phyloP scores from a whole-genome alignment of 1,140 invertebrate genomes.

The Drosophila rhopaloa region DNA sequence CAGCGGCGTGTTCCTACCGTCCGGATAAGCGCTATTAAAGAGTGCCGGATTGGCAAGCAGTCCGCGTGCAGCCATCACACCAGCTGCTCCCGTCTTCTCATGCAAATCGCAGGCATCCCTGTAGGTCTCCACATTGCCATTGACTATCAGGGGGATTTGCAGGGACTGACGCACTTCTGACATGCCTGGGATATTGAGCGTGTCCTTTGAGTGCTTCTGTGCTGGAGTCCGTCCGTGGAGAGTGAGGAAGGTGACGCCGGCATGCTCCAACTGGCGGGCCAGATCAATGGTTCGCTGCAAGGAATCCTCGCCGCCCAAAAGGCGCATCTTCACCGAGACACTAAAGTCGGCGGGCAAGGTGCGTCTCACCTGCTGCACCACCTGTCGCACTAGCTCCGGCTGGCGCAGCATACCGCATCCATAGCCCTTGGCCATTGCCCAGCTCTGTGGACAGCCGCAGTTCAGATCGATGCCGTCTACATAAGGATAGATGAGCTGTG shows the following conservation, averaged over 20 bases:
- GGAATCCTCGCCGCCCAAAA: constrained; percentile 85
- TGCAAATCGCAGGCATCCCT: constrained; percentile 89
- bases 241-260: constrained; percentile 94
- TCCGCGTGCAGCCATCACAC: constrained; percentile 95
- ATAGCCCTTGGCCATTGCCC: constrained; percentile 96
- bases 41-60: constrained; percentile 96
- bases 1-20: constrained; percentile 88
- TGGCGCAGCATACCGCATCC: constrained; percentile 93
- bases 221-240: constrained; percentile 95
- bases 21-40: constrained; percentile 89
- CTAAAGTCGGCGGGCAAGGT: constrained; percentile 91
- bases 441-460: constrained; percentile 98
- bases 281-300: constrained; percentile 85
- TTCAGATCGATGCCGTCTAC: constrained; percentile 96
- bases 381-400: constrained; percentile 93
- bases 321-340: constrained; percentile 96
- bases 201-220: constrained; percentile 91
- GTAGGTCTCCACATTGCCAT: constrained; percentile 93
- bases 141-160: constrained; percentile 93
- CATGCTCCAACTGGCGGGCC: constrained; percentile 92
- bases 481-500: constrained; percentile 93
- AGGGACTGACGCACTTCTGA: constrained; percentile 89
- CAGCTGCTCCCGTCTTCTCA: constrained; percentile 90
- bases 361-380: constrained; percentile 91
- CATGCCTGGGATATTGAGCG: constrained; percentile 89